Conservation (phyloP, 2,888 invertebrate species). For the Nomada fabriciana region DNA sequence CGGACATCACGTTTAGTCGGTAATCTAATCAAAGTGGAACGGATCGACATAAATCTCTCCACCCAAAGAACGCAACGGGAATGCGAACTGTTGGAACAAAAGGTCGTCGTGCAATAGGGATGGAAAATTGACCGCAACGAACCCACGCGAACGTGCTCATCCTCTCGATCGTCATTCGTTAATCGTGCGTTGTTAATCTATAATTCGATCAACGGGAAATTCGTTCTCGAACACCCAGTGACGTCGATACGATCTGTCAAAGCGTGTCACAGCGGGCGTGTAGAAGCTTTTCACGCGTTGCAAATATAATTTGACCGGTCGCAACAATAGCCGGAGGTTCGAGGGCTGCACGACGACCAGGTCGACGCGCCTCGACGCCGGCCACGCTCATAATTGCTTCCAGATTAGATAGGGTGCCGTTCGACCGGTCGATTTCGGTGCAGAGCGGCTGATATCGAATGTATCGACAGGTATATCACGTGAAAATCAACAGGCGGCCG, state of each 20-base stretch:
- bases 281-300: conserved; percentile 33
- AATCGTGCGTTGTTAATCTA: conserved; percentile 5
- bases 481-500: conserved; percentile 79
- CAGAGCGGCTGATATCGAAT: conserved; percentile 10
- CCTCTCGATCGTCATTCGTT: neutral
- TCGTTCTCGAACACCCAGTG: neutral
- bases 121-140: conserved; percentile 12
- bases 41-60: conserved; percentile 1
- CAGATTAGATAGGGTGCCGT: conserved; percentile 60
- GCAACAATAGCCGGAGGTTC: conserved; percentile 35
- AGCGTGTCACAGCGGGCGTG: conserved; percentile 26
- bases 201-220: conserved; percentile 29
- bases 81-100: too few species aligned
- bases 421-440: conserved; percentile 56
- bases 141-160: neutral
- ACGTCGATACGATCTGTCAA: conserved; percentile 24
- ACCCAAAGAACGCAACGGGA: neutral
- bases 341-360: neutral
- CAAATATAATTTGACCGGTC: conserved; percentile 37
- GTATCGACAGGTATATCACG: conserved; percentile 68
- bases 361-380: conserved; percentile 5
- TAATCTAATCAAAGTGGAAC: conserved; percentile 34
- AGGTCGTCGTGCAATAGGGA: too few species aligned
- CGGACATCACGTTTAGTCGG: neutral
- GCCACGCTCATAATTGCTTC: conserved; percentile 64